A percentile compares a stretch with the other conserved stretches of the same genome.
Evolutionary conservation across 2,113 vertebrate species (phyloP).

Genomic region (human): DNA sequence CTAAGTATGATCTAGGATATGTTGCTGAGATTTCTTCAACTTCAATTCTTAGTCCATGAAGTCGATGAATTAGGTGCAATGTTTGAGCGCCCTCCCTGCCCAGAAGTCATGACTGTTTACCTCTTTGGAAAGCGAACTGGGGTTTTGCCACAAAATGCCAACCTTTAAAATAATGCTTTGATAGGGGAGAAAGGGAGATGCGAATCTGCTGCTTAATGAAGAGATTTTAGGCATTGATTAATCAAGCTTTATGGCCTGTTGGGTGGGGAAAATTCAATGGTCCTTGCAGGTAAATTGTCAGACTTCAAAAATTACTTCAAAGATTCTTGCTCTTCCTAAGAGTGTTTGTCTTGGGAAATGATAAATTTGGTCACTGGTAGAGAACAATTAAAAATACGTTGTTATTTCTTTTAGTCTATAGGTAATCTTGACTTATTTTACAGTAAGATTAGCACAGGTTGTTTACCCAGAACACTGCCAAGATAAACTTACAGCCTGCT

Average conservation of each 20-base stretch:
- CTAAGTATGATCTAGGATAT: neutral
- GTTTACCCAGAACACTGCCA: neutral
- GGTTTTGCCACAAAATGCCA: conserved; percentile 45
- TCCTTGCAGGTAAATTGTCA: conserved; percentile 3
- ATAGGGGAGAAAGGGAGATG: too few species aligned
- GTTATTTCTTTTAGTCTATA: conserved; percentile 14
- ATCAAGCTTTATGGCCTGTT: neutral
- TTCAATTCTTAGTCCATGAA: conserved; percentile 4
- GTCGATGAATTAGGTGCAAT: neutral
- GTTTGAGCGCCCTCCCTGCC: neutral
- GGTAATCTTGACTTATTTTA: conserved; percentile 12
- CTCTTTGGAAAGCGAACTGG: conserved; percentile 42
- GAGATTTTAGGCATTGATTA: conserved; percentile 23
- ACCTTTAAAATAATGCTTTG: neutral
- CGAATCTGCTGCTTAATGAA: neutral
- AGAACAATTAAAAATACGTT: neutral
- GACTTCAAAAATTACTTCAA: neutral
- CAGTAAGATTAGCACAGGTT: neutral
- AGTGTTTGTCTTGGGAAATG: neutral
- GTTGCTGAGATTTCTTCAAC: neutral
- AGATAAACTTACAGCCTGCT: neutral
- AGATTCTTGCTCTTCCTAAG: neutral
- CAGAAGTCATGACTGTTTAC: neutral
- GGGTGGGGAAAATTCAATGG: neutral
- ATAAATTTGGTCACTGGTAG: neutral